Evolutionary conservation across 2,113 vertebrate genomes (phyloP).

Genomic region (Pelusios castaneus): DNA sequence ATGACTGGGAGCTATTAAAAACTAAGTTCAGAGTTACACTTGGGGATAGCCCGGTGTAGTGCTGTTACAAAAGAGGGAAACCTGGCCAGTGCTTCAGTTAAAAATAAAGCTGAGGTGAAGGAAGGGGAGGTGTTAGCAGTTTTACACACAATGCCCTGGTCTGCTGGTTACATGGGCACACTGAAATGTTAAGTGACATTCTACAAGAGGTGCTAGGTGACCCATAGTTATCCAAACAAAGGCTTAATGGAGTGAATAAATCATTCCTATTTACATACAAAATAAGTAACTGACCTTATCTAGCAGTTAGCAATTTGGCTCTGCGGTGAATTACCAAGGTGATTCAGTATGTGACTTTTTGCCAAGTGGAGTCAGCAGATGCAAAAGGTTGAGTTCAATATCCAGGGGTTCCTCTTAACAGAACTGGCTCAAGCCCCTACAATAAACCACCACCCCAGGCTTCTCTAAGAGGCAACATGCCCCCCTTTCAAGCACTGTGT

Average conservation of each 20-base stretch:
- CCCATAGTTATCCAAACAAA: not conserved
- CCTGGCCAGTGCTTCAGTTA: not conserved
- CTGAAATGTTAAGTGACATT: not conserved
- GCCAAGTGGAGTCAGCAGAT: not conserved
- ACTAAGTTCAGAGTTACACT: not conserved
- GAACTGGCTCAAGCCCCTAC: not conserved
- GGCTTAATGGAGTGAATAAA: not conserved
- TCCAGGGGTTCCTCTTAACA: not conserved
- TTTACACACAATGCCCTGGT: not conserved
- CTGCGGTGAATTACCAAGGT: not conserved
- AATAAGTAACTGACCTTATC: not conserved
- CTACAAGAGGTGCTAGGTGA: not conserved
- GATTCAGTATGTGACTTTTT: not conserved
- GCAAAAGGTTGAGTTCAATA: not conserved
- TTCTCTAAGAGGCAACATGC: not conserved
- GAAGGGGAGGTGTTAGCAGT: not conserved
- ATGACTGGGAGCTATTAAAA: not conserved
- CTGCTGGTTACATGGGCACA: not conserved
- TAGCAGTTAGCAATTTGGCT: not conserved
- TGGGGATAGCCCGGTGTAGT: fast-evolving
- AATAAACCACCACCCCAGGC: not conserved
- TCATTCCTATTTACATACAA: not conserved
- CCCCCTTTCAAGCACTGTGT: not conserved
- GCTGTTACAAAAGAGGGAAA: not conserved
- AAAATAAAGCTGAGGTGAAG: not conserved